Percentiles rank a stretch among this genome's conserved stretches.
phyloP scores from a whole-genome alignment of 2,113 vertebrate species.

The Nibea coibor region DNA sequence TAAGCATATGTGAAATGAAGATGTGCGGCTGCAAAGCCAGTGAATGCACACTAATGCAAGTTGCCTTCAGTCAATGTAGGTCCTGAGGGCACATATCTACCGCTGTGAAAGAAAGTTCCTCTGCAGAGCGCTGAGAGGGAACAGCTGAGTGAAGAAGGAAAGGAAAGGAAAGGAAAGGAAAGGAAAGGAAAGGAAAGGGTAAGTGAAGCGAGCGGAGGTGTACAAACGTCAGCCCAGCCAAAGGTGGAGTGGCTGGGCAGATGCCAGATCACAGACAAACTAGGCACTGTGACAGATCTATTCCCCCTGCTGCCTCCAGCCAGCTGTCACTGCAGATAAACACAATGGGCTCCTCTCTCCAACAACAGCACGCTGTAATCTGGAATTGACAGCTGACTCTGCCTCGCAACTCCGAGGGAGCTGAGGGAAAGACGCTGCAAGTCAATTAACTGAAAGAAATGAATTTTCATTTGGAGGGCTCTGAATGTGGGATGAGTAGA shows the following conservation, averaged over 20 bases:
- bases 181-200: slow-evolving; percentile 15
- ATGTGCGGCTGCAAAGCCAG: not conserved
- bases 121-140: not conserved
- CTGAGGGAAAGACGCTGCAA: slow-evolving; percentile 47
- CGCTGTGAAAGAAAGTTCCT: slow-evolving; percentile 19
- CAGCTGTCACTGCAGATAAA: slow-evolving; percentile 79
- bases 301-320: slow-evolving; percentile 69
- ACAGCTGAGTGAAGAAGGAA: not conserved
- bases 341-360: slow-evolving; percentile 70
- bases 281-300: slow-evolving; percentile 75
- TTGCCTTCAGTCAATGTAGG: slow-evolving; percentile 16
- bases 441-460: slow-evolving; percentile 69
- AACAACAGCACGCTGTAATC: slow-evolving; percentile 72
- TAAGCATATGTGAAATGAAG: slow-evolving; percentile 35
- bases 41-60: not conserved
- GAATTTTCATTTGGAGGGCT: slow-evolving; percentile 41
- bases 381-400: slow-evolving; percentile 76
- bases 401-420: slow-evolving; percentile 59
- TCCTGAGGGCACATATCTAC: slow-evolving; percentile 7
- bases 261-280: slow-evolving; percentile 73
- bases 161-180: not conserved
- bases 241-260: slow-evolving; percentile 70
- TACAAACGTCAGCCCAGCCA: slow-evolving; percentile 41
- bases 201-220: slow-evolving; percentile 31
- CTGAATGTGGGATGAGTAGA: slow-evolving; percentile 43